Base-by-base conservation (phyloP, 2,888 invertebrate genomes). In the Perithous albicinctus region DNA sequence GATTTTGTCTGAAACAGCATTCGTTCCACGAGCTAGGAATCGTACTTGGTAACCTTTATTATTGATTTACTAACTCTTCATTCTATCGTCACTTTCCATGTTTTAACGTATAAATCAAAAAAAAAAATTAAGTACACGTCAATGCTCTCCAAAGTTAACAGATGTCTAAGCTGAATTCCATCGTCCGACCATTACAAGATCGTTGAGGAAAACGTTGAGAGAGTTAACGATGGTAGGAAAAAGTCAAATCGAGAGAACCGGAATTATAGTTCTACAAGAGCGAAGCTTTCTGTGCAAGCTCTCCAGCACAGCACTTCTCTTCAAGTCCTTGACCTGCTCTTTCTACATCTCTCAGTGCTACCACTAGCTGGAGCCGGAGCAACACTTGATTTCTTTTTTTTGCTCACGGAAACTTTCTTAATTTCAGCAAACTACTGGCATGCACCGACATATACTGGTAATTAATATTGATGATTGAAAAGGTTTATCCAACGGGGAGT, bases 391-490 rank as follows among this genome's bases (percentile, higher is more conserved):
- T 69, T 35, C 43, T 72, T 77, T 63, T 35, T 54, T 72, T 77
- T 63, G 8, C 51, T 29, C 18, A 54, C 6, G 32, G 29, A 51
- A 85, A 88, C 86, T 88, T 89, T 87, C 86, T 86, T 86, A 88
- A 89, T 89, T 89, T 87, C 82, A 78, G 76, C 80, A 76, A 75
- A 73, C 81, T 12, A 43, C 29, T 10, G 32, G 8, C 3, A 5
- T 18, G 48, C 4, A 20, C 63, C 2, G 63, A n/a, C 66, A 32
- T 84, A 32, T 84, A 72, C 82, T 82, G 86, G 80, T 89, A 90
- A 91, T 90, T 91, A 89, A 89, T 91, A 90, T 89, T 87, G 89
- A 90, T 89, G 87, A 87, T 89, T 89, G 86, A 87, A 89, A 87
- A 87, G 87, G 78, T 83, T 84, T 84, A 64, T 23, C 54, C 69